Conservation (phyloP, 1,140 invertebrate genomes). For the Drosophila parvula region DNA sequence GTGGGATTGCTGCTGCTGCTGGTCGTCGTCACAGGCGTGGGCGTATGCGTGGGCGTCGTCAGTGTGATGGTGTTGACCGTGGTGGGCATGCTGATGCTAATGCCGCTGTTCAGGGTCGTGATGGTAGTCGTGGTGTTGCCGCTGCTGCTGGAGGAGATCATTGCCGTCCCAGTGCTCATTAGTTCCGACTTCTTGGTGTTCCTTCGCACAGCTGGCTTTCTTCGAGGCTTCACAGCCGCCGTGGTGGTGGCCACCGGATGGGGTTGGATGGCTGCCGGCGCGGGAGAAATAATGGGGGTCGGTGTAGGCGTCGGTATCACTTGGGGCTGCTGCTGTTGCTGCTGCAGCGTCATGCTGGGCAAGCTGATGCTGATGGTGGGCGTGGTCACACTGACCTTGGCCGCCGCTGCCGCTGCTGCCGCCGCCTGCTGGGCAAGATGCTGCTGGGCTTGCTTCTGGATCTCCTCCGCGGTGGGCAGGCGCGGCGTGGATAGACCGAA, state of each 20-base stretch:
- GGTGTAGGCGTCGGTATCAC: slow-evolving; percentile 40
- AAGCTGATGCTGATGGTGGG: slow-evolving; percentile 69
- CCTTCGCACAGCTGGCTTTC: slow-evolving; percentile 75
- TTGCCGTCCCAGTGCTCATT: slow-evolving; percentile 5
- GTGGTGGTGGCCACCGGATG: slow-evolving; percentile 54
- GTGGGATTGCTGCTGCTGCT: slow-evolving; percentile 34
- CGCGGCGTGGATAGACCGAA: slow-evolving; percentile 82
- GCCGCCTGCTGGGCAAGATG: slow-evolving; percentile 75
- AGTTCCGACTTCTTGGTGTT: slow-evolving; percentile 75
- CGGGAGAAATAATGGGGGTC: slow-evolving; percentile 39
- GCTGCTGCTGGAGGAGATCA: slow-evolving; percentile 20
- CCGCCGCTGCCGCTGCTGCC: slow-evolving; percentile 53
- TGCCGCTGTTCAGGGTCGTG: slow-evolving; percentile 25
- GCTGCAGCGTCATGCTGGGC: slow-evolving; percentile 62
- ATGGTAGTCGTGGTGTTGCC: slow-evolving; percentile 27
- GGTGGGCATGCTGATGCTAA: slow-evolving; percentile 28
- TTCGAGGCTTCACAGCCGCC: slow-evolving; percentile 72
- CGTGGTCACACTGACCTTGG: slow-evolving; percentile 31
- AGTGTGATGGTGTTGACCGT: slow-evolving; percentile 55
- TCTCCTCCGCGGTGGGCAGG: slow-evolving; percentile 79
- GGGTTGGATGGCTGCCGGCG: slow-evolving; percentile 15
- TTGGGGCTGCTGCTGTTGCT: slow-evolving; percentile 8
- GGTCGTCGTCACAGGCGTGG: slow-evolving; percentile 30
- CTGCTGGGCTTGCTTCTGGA: slow-evolving; percentile 80
- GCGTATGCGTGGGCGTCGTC: slow-evolving; percentile 35